Percentiles rank a stretch among this genome's conserved stretches.
Conservation (phyloP, 2,888 invertebrate genomes). For the Chrysodeixis includens region DNA sequence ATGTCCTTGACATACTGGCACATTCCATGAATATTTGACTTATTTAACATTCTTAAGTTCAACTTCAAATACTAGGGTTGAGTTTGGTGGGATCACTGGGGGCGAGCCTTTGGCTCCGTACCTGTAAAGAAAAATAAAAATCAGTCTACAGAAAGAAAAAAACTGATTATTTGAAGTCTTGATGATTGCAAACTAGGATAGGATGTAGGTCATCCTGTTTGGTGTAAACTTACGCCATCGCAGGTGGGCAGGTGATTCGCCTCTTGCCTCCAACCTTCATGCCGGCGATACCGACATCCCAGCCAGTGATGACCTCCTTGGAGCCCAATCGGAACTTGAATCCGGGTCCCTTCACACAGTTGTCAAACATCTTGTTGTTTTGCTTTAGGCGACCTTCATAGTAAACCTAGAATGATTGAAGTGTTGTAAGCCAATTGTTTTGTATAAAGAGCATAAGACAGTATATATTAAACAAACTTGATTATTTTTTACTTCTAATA, state of each 20-base stretch:
- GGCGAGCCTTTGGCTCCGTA: conserved; percentile 94
- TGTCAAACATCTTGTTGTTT: conserved; percentile 96
- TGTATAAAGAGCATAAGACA: too few species aligned
- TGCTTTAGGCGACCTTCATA: conserved; percentile 95
- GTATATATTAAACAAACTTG: too few species aligned
- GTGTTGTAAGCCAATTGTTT: too few species aligned
- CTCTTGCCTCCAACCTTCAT: conserved; percentile 98
- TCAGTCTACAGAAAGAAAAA: too few species aligned
- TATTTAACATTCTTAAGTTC: conserved; percentile 95
- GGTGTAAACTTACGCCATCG: conserved; percentile 93
- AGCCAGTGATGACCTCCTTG: conserved; percentile 96
- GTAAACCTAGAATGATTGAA: conserved; percentile 90
- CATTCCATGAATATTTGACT: conserved; percentile 60
- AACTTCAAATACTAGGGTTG: conserved; percentile 96
- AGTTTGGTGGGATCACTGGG: conserved; percentile 96
- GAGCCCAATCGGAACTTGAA: conserved; percentile 95
- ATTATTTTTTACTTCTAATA: not conserved
- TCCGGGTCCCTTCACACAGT: conserved; percentile 92
- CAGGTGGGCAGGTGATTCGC: conserved; percentile 94
- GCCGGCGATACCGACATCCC: conserved; percentile 96
- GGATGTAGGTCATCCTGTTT: too few species aligned
- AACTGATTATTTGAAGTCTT: too few species aligned
- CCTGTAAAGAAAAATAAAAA: conserved; percentile 74
- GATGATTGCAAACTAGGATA: too few species aligned
- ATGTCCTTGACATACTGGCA: conserved; percentile 67